Base-by-base conservation (phyloP, 2,888 invertebrate genomes). In the Caenorhabditis imperialis region DNA sequence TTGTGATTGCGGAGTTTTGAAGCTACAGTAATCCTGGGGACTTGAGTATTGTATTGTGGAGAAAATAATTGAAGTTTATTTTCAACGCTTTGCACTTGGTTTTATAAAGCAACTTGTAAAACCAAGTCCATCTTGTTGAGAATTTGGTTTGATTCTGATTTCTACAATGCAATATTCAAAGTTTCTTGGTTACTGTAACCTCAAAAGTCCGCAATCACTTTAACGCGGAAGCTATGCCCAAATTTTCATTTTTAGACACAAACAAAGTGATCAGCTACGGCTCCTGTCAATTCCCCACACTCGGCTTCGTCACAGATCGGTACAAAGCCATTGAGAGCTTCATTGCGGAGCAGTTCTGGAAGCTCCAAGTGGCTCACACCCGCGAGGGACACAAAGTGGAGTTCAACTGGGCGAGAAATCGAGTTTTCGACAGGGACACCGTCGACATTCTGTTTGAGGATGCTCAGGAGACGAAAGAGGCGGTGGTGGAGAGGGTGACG, bases 281-380 rank as follows among this genome's bases (percentile, higher is more conserved):
- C 2, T 96, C 95, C 69, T 99, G 99, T 88, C 99, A 99, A 89
- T 98, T 99, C 89, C 99, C 99, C 5, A 99, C 99, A 0, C 90
- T 99, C n/a, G 99, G 99, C 1, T 99, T 99, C 91, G 97, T 99
- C n/a, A 98, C 96, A 0, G 96, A 99, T 89, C 91, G 99, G 55
- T 86, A 84, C 77, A 87, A 86, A 76, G 77, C 79, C 25, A 83
- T 81, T 40, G 79, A 84, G 53, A 75, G 78, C 3, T 99, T 99
- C 89, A 92, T 96, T 8, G 91, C 94, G 0, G 97, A 99, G 90
- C 91, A 92, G 4, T 99, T 98, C 90, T 99, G 99, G 98, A 96
- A 94, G 89, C 92, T 99, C 48, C 86, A 83, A 79, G 89, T 90
- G 86, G 79, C 73, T 25, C 86, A 87, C 58, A 72, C 40, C 4